Evolutionary conservation across 2,888 invertebrate species (phyloP), one percentile per base, ranked within the genome.

Genomic region (Elegia similella): DNA sequence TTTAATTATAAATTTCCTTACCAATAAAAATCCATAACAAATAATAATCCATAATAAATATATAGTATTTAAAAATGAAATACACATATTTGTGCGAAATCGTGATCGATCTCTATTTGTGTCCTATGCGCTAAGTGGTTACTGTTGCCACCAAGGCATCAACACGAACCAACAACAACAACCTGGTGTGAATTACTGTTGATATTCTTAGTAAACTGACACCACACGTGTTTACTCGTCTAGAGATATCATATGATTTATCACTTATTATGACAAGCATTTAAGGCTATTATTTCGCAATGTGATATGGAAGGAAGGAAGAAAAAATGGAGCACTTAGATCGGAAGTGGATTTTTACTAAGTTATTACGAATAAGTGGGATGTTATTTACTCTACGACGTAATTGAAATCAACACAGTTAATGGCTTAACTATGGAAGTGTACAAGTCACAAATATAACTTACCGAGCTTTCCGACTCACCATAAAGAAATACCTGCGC

Each of bases 221-320:
- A 82, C 77, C 48, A 13, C 29, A 13, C 29, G 17, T 48, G 47
- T 42, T 48, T 56, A 42, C 48, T 73, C 73, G 73, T 77, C 70
- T 75, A 70, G 67, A 78, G 82, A 84, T 86, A 86, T 83, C 77
- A 76, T 75, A 81, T 84, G 80, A 86, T 86, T 81, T 82, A 84
- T 83, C 73, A 68, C 69, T 65, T 60, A 65, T 64, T 57, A 61
- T 68, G 57, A 62, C 68, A 70, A 72, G 72, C 68, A 66, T 69
- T 67, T 69, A 46, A 47, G 43, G 34, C 13, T 59, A 47, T 59
- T 47, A 43, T 60, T 52, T 55, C 16, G 32, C 42, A 50, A 15
- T 50, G 50, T 34, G 50, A 50, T 38, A 50, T 50, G 30, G 52
- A 16, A 16, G 29, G 32, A 17, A 57, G 50, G 32, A 50, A 34